A percentile compares a stretch with the other conserved stretches of the same genome.
These are phyloP conservation scores for Myopa tessellatipennis DNA, from an alignment of 2,888 invertebrate species.

Conservation along the genomic window DNA sequence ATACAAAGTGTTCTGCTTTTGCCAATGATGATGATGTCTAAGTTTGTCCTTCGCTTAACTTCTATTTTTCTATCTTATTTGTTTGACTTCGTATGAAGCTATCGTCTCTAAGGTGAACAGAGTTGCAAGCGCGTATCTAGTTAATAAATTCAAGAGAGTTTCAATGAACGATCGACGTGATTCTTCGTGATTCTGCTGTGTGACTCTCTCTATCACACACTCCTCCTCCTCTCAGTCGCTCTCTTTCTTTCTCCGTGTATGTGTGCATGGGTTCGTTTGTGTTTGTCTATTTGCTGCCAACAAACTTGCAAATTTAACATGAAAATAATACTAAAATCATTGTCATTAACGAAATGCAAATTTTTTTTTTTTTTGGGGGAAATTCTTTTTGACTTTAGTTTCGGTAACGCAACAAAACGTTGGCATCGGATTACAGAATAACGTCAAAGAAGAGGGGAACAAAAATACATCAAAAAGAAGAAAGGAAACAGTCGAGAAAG, in stretches of 20 bases:
- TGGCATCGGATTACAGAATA: neutral
- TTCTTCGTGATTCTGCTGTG: too few relatives aligned
- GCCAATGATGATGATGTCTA: neutral
- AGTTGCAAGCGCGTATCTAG: too few relatives aligned
- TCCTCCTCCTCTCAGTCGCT: too few relatives aligned
- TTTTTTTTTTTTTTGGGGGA: neutral
- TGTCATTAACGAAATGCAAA: neutral
- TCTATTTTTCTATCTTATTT: too few relatives aligned
- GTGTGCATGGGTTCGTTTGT: conserved; percentile 1
- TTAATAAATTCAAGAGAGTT: too few relatives aligned
- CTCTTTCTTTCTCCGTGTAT: too few relatives aligned
- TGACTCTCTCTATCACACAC: too few relatives aligned
- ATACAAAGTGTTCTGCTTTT: neutral
- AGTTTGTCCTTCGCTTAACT: neutral
- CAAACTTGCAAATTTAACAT: conserved; percentile 24
- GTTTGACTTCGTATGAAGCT: too few relatives aligned
- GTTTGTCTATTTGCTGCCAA: conserved; percentile 11
- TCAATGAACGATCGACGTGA: too few relatives aligned
- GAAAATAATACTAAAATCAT: conserved; percentile 20
- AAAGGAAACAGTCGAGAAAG: neutral
- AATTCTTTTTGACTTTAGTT: neutral
- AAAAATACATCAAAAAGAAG: neutral
- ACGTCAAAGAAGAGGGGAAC: neutral
- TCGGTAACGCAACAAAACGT: neutral
- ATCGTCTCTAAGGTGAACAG: too few relatives aligned